Evolutionary conservation across 2,113 vertebrate genomes (phyloP).

Genomic region (Sorex araneus): DNA sequence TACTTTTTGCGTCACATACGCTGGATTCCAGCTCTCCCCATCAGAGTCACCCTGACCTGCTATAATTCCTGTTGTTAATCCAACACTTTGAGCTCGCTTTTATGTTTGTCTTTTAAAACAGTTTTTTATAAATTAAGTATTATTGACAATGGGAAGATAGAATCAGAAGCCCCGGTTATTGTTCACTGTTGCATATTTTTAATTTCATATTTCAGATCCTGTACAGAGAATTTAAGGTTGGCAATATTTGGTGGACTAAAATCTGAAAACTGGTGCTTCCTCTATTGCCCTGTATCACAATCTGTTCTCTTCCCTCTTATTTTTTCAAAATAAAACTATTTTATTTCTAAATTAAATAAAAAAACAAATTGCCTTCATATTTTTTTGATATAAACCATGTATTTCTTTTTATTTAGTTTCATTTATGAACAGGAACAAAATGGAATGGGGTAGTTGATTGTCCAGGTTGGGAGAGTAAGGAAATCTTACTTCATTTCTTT

Average conservation of each 20-base stretch:
- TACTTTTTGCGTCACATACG: no score
- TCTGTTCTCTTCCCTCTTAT: no score
- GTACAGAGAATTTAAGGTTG: conserved; percentile 42
- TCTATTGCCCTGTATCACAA: no score
- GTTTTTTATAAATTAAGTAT: conserved; percentile 12
- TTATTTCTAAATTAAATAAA: neutral
- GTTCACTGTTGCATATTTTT: neutral
- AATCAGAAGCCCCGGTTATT: neutral
- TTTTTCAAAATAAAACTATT: no score
- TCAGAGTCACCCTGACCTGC: neutral
- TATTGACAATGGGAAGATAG: neutral
- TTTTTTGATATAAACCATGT: conserved; percentile 3
- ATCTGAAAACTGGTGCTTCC: neutral
- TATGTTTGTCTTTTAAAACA: conserved; percentile 4
- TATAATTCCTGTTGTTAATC: neutral
- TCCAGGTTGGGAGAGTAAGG: neutral
- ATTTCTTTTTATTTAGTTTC: neutral
- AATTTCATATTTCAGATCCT: neutral
- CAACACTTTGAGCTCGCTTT: neutral
- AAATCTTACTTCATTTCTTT: neutral
- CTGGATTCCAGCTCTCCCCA: neutral
- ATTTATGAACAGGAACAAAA: conserved; percentile 3
- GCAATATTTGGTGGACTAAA: neutral
- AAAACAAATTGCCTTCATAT: neutral
- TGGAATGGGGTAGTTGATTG: neutral